Evolutionary conservation across 30 jellyfish, hydroid and myxozoan species (phyloP), one percentile per base, ranked within the genome.

Genomic region (Hydractinia echinata): DNA sequence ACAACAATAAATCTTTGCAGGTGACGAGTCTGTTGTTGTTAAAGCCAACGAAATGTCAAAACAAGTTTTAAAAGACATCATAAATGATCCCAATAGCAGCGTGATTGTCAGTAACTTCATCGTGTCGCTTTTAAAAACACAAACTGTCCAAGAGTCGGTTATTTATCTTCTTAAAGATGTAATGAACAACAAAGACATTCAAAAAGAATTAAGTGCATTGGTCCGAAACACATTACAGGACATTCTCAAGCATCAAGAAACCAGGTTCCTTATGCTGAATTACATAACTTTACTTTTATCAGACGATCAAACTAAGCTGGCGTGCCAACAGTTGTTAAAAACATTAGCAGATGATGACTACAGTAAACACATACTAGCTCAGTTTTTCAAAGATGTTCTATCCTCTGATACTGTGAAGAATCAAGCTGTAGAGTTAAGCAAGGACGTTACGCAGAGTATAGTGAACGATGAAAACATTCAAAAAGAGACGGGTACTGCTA

Each of bases 381-480:
- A 76, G 54, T 81, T 89, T 53, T 82, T 89, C 54, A 68, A 85
- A 53, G 61, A 68, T 66, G 97, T 85, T 7, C 82, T 89, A 8
- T 11, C 51, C 5, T 79, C 95, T 73, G 95, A 89, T 7, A 70
- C 95, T 51, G 97, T 89, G 20, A 85, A 86, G 55, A 76, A 54
- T 70, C 87, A 84, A 69, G 97, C 97, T 30, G 89, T 89, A n/a
- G 21, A 77, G 5, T 83, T 89, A 7, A 95, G 97, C 52, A 89
- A 89, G 72, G 62, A 84, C 66, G 93, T 89, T 55, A 81, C 95
- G 48, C 86, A 77, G 21, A 85, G 84, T 69, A 77, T 89, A 66
- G 94, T 89, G 51, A 71, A 73, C 10, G 97, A 89, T 73, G 76
- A 67, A 66, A 66, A 67, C 53, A 88, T 89, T 7, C 97, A 89